Percentiles rank a stretch among this genome's conserved stretches.
phyloP scores from a whole-genome alignment of 2,888 invertebrate genomes.

The Anoplius nigerrimus region DNA sequence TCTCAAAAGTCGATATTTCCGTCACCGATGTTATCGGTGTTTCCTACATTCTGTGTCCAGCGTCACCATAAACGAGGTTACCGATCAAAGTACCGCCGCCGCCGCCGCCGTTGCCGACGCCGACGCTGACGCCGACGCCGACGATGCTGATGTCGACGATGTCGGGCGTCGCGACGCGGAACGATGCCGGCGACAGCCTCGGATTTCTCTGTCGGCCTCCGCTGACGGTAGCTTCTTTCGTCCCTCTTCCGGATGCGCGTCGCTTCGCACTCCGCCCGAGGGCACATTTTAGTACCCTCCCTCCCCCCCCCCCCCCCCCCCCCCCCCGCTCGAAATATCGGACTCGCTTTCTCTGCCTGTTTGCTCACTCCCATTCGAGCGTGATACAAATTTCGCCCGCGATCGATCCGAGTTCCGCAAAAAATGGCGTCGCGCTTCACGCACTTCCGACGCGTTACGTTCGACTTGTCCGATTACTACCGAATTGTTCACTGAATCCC shows the following conservation, averaged over 20 bases:
- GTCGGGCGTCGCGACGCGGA: constrained; percentile 16
- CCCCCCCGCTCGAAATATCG: too few species aligned
- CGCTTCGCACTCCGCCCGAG: too few species aligned
- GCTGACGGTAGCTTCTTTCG: too few species aligned
- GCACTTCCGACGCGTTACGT: not conserved
- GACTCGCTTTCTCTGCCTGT: too few species aligned
- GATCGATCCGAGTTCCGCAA: too few species aligned
- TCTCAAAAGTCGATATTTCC: constrained; percentile 73
- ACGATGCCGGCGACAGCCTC: constrained; percentile 15
- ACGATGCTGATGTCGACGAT: constrained; percentile 34
- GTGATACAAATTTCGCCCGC: too few species aligned
- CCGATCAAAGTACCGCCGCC: constrained; percentile 67
- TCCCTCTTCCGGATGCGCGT: too few species aligned
- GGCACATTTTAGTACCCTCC: too few species aligned
- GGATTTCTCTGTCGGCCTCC: too few species aligned
- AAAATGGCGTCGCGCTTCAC: not conserved
- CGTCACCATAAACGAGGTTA: constrained; percentile 70
- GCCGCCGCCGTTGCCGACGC: constrained; percentile 23
- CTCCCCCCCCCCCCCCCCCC: too few species aligned
- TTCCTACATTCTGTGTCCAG: constrained; percentile 70
- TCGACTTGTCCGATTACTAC: not conserved
- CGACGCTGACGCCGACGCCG: constrained; percentile 30
- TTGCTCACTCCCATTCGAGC: too few species aligned
- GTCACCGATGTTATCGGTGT: constrained; percentile 72
- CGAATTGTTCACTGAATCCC: too few species aligned